Conservation (phyloP, 2,113 vertebrate genomes). For the Psittacus erithacus region DNA sequence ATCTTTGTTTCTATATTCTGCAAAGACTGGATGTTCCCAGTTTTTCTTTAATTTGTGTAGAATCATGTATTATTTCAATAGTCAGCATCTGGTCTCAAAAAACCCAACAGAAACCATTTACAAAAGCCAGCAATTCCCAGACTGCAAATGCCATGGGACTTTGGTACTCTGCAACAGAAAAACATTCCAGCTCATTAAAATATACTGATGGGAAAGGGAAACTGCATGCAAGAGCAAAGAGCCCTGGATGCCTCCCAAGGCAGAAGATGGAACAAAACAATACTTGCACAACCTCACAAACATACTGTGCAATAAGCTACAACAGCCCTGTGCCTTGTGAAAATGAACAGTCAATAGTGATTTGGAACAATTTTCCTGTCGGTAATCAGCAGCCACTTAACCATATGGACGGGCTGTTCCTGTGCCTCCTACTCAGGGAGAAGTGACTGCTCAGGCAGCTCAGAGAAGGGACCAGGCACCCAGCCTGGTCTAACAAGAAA, state of each 20-base stretch:
- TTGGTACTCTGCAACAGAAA: neutral
- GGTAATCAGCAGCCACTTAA: neutral
- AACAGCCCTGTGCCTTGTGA: neutral
- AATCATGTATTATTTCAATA: neutral
- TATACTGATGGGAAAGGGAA: neutral
- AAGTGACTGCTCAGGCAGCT: neutral
- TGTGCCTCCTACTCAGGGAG: neutral
- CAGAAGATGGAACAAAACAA: neutral
- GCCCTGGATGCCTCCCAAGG: neutral
- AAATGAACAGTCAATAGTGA: neutral
- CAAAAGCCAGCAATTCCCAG: neutral
- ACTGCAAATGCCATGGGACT: neutral
- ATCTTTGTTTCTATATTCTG: neutral
- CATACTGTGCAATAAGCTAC: rapidly evolving
- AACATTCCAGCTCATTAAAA: neutral
- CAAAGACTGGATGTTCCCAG: neutral
- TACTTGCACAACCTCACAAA: neutral
- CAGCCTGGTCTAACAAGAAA: neutral
- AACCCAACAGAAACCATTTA: neutral
- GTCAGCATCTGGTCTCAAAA: neutral
- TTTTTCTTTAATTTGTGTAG: neutral
- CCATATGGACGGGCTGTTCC: neutral
- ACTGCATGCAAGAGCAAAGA: neutral
- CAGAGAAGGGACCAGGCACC: neutral
- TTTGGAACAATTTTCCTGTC: neutral